Conservation (phyloP, 2,113 vertebrate species). For the Dromiciops gliroides region DNA sequence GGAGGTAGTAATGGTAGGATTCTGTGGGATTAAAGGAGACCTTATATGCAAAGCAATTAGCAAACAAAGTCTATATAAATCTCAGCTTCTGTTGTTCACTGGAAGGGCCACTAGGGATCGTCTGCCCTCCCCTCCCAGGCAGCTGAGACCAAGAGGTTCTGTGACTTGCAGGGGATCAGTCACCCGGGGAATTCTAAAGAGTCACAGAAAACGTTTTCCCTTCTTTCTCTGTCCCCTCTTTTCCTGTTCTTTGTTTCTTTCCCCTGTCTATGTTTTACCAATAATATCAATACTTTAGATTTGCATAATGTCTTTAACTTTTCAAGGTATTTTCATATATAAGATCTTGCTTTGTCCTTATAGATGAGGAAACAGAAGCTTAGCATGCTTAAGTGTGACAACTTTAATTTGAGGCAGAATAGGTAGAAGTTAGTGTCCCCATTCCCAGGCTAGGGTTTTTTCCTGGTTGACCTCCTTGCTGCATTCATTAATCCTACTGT, state of each 20-base stretch:
- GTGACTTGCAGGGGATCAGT: not conserved
- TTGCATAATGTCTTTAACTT: not conserved
- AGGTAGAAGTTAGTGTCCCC: not conserved
- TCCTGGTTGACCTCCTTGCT: not conserved
- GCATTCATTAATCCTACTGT: not conserved
- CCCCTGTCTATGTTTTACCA: not conserved
- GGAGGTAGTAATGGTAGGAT: not conserved
- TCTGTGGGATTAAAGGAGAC: not conserved
- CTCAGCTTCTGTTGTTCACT: not conserved
- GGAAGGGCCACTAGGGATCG: not conserved
- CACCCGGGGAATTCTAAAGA: not conserved
- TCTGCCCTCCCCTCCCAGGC: not conserved
- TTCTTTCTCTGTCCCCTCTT: not conserved
- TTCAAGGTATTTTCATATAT: not conserved
- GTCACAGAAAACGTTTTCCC: not conserved
- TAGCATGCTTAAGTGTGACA: not conserved
- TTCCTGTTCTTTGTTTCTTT: not conserved
- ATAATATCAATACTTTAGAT: not conserved
- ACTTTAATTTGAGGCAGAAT: not conserved
- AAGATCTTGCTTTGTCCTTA: not conserved
- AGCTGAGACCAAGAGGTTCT: not conserved
- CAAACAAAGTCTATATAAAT: not conserved
- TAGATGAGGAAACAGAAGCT: not conserved
- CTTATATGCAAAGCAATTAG: not conserved
- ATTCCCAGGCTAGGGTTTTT: not conserved